Evolutionary conservation across 1,140 invertebrate genomes (phyloP), one percentile per base, ranked within the genome.

Genomic region (Planococcus citri): DNA sequence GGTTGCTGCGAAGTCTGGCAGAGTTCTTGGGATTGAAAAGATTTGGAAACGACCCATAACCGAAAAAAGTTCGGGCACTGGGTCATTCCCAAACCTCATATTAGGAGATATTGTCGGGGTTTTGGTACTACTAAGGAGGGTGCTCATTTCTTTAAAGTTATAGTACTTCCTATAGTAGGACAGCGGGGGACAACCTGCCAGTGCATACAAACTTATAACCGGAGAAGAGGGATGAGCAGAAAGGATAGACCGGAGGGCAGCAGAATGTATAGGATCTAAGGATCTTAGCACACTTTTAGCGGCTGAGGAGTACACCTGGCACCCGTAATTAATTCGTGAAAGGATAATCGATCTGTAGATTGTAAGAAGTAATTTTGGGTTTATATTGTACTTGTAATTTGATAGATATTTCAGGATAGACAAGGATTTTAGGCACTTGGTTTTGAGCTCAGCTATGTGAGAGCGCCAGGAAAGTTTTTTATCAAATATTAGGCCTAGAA

Each of bases 221-320:
- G 68, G 68, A 21, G 37, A 27, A 25, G 38, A 61, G 21, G 12
- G 33, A 24, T 61, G 61, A n/a, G 69, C 58, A n/a, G 57, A 57
- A 1, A 17, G 22, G 0, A 27, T 57, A 17, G 61, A 21, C 1
- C 29, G 57, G 10, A 37, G 33, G 25, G 57, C 58, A 33, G 60
- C 17, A n/a, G 61, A 27, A 21, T 70, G 69, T 6, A 70, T 70
- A n/a, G 21, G n/a, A 10, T 69, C 25, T 21, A 69, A 22, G 22
- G 25, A 25, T 1, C 25, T 57, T 25, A 57, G 33, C 14, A 27
- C 51, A 8, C 61, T 14, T 25, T 12, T 21, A 27, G 24, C 61
- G 21, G 58, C 29, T 17, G 69, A 64, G 1, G 22, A 64, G 29
- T 61, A 64, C 0, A 70, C 61, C 0, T 33, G 17, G 8, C 0